These are phyloP conservation scores for Gonatopus flavifemur DNA, from an alignment of 1,140 invertebrate species.

Conservation along the genomic window DNA sequence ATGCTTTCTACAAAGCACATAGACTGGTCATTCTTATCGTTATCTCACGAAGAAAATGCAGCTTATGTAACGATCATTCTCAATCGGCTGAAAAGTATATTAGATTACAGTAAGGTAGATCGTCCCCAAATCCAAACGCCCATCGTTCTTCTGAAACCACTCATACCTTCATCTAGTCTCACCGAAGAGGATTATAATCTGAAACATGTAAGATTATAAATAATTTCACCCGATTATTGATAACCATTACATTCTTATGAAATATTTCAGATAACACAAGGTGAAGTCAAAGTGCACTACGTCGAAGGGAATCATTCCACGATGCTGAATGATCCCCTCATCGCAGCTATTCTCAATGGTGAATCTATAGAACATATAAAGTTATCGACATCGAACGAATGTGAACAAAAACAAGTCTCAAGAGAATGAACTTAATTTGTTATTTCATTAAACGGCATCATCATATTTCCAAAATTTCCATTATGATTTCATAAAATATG, in stretches of 20 bases:
- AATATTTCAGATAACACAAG: constrained; percentile 41
- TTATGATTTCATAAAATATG: no score
- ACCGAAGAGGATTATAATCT: constrained; percentile 68
- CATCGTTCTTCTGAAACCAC: constrained; percentile 67
- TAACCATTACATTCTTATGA: neutral
- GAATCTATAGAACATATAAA: no score
- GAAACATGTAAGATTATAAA: constrained; percentile 34
- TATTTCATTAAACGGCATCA: constrained; percentile 15
- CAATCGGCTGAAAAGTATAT: no score
- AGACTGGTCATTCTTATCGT: no score
- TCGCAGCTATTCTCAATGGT: constrained; percentile 65
- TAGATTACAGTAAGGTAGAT: no score
- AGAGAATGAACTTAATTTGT: constrained; percentile 21
- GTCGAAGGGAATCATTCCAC: constrained; percentile 67
- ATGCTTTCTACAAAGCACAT: no score
- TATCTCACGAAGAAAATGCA: no score
- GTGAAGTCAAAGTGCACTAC: constrained; percentile 35
- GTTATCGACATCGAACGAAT: constrained; percentile 39
- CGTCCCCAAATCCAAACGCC: constrained; percentile 58
- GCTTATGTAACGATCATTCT: no score
- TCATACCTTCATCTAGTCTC: constrained; percentile 52
- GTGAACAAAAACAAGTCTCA: no score
- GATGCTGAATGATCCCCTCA: constrained; percentile 67
- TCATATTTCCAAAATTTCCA: no score
- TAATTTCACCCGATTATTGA: neutral